These are phyloP conservation scores for Archips xylosteana DNA, from an alignment of 2,888 invertebrate genomes.

Conservation along the genomic window DNA sequence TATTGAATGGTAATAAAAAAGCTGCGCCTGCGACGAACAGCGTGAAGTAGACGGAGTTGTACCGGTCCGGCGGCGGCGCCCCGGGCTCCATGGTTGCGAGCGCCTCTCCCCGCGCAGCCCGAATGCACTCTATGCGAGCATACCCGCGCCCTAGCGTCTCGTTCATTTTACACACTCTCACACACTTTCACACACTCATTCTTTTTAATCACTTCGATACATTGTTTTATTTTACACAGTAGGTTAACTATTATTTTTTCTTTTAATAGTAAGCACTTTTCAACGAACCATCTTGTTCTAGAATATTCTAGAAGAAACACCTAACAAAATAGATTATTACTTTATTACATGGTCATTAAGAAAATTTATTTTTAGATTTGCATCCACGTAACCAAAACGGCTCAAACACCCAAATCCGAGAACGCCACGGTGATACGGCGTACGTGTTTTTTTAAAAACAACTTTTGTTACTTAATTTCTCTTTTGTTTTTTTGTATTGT, in stretches of 20 bases:
- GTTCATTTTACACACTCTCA: constrained; percentile 78
- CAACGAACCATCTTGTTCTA: background rate
- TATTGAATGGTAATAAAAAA: constrained; percentile 96
- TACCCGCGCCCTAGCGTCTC: constrained; percentile 88
- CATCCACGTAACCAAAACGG: constrained; percentile 7
- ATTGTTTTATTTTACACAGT: background rate
- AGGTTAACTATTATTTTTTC: background rate
- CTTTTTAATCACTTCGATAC: background rate
- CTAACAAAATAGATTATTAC: background rate
- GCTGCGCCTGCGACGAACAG: constrained; percentile 95
- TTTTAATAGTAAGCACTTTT: background rate
- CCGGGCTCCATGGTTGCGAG: constrained; percentile 74
- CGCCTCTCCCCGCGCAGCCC: constrained; percentile 82
- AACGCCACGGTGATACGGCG: constrained; percentile 5
- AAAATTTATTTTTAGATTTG: constrained; percentile 16
- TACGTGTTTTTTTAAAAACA: background rate
- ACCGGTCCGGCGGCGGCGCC: constrained; percentile 89
- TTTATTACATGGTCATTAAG: background rate
- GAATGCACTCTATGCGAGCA: constrained; percentile 86
- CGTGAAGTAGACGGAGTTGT: constrained; percentile 90
- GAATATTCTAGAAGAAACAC: background rate
- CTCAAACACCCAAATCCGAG: background rate
- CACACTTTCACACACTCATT: constrained; percentile 7
- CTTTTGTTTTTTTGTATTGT: constrained; percentile 2
- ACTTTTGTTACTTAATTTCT: background rate